phyloP scores from a whole-genome alignment of 1,140 invertebrate species.

The Lerema accius region DNA sequence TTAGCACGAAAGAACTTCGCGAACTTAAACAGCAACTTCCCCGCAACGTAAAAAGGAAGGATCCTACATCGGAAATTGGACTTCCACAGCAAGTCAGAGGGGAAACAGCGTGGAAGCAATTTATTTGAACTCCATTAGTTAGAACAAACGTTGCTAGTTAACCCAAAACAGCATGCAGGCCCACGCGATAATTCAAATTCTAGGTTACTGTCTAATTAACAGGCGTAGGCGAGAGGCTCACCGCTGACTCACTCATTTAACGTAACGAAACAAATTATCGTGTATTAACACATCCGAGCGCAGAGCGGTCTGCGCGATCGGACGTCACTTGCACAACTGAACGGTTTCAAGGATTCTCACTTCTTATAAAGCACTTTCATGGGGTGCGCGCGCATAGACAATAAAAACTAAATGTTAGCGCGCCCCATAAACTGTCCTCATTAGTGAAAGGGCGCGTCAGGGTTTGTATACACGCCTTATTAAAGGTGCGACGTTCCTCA shows the following conservation, averaged over 20 bases:
- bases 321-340: constrained; percentile 64
- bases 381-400: constrained; percentile 75
- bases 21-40: constrained; percentile 21
- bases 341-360: constrained; percentile 46
- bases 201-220: constrained; percentile 72
- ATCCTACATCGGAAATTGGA: constrained; percentile 32
- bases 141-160: constrained; percentile 50
- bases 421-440: constrained; percentile 76
- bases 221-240: constrained; percentile 58
- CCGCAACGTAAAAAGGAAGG: constrained; percentile 33
- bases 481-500: constrained; percentile 63
- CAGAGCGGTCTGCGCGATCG: constrained; percentile 31
- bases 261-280: constrained; percentile 59
- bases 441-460: constrained; percentile 75
- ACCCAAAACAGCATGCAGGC: constrained; percentile 47
- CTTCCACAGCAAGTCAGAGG: constrained; percentile 32
- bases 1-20: constrained; percentile 14
- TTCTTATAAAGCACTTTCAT: constrained; percentile 63
- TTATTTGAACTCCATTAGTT: constrained; percentile 56
- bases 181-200: constrained; percentile 67
- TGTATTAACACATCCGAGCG: constrained; percentile 47
- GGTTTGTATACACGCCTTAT: constrained; percentile 72
- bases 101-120: constrained; percentile 44
- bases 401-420: constrained; percentile 72
- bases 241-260: constrained; percentile 65